phyloP scores from a whole-genome alignment of 2,113 vertebrate species.

The Sylvilagus bachmani region DNA sequence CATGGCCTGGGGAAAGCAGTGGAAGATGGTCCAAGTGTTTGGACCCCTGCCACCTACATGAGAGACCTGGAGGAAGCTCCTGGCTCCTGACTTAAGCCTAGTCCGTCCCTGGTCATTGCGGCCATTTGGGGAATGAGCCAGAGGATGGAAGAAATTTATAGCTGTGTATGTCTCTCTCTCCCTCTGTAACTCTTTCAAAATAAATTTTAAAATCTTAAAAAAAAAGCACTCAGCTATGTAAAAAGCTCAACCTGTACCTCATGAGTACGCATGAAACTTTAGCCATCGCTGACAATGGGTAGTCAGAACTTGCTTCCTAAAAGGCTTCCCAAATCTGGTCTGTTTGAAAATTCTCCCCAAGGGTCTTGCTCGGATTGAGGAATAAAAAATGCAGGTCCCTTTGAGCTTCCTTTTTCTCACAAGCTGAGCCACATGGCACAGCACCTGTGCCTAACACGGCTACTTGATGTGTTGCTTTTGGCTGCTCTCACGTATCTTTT shows the following conservation, averaged over 20 bases:
- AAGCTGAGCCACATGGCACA: constrained; percentile 45
- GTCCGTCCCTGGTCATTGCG: no score
- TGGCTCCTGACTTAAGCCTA: no score
- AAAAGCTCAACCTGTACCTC: not conserved
- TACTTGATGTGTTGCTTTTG: constrained; percentile 55
- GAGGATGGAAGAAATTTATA: no score
- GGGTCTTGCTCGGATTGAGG: constrained; percentile 28
- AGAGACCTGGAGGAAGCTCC: no score
- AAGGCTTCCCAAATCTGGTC: not conserved
- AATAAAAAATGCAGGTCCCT: constrained; percentile 27
- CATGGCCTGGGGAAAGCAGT: no score
- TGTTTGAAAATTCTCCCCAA: not conserved
- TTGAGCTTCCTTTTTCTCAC: constrained; percentile 42
- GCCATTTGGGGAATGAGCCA: no score
- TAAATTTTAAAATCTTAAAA: no score
- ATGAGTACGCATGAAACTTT: not conserved
- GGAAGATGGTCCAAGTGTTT: no score
- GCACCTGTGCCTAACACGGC: constrained; percentile 72
- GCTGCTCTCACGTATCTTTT: constrained; percentile 47
- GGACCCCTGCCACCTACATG: no score
- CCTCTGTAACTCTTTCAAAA: no score
- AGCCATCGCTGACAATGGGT: not conserved
- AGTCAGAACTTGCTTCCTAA: not conserved
- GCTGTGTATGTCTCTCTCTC: no score
- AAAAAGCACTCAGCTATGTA: no score